Percentiles rank a stretch among this genome's conserved stretches.
Conservation (phyloP, 1,140 invertebrate genomes). For the Archivesica marissinica region DNA sequence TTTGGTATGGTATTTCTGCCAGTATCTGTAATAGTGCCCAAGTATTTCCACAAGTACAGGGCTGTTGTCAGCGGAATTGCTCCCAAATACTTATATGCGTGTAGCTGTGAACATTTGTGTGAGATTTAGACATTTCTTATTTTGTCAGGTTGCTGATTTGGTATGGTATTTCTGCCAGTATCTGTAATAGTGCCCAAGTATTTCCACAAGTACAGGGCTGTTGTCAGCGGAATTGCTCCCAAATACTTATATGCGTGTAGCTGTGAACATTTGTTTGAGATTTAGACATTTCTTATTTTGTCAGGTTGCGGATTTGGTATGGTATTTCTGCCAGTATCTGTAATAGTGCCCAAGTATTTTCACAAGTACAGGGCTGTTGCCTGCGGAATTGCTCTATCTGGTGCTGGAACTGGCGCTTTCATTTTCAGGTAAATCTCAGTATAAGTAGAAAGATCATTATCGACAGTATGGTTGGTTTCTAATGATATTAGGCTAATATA, state of each 20-base stretch:
- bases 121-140: too few species aligned
- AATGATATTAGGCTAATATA: too few species aligned
- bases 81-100: too few species aligned
- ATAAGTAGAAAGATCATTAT: too few species aligned
- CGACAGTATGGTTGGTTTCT: too few species aligned
- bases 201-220: constrained; percentile 93
- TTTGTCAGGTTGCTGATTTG: constrained; percentile 93
- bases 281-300: too few species aligned
- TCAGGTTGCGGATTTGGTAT: constrained; percentile 93
- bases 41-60: constrained; percentile 95
- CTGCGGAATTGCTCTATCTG: constrained; percentile 94
- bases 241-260: too few species aligned
- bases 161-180: constrained; percentile 94
- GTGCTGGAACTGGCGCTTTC: constrained; percentile 94
- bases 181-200: constrained; percentile 95
- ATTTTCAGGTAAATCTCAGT: constrained; percentile 75
- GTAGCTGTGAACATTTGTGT: too few species aligned
- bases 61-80: constrained; percentile 94
- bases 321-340: constrained; percentile 94
- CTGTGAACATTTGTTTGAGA: too few species aligned
- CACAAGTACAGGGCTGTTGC: constrained; percentile 93
- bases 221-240: constrained; percentile 95
- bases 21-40: constrained; percentile 93
- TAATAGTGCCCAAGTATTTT: constrained; percentile 95
- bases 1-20: constrained; percentile 94